Conservation (phyloP, 64 coral and sea anemone species). For the Montipora foliosa region DNA sequence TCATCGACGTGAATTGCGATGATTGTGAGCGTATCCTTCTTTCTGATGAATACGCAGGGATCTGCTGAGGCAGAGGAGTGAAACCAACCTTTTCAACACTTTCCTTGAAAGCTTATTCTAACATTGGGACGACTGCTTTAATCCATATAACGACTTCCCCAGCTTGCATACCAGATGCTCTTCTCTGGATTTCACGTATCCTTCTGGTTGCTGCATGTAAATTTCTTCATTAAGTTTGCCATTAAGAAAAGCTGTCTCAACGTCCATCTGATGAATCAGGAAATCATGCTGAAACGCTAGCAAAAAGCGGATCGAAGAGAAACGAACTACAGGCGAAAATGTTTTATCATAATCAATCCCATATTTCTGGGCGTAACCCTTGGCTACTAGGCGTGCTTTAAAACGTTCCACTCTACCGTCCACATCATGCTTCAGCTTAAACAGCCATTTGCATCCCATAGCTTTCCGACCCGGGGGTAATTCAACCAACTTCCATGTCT, state of each 20-base stretch:
- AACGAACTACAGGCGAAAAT: constrained; percentile 36
- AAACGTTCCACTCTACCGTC: constrained; percentile 37
- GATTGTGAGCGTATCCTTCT: too few species aligned
- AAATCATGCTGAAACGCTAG: constrained; percentile 40
- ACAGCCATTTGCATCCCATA: constrained; percentile 37
- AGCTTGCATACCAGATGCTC: constrained; percentile 20
- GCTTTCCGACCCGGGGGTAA: constrained; percentile 9
- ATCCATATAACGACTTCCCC: constrained; percentile 5
- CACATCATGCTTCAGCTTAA: constrained; percentile 4
- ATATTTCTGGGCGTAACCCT: too few species aligned
- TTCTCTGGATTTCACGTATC: constrained; percentile 31
- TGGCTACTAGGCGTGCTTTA: too few species aligned
- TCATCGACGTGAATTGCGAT: constrained; percentile 51
- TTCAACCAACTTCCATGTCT: constrained; percentile 14
- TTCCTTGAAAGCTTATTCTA: too few species aligned
- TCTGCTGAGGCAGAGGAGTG: too few species aligned
- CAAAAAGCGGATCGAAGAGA: constrained; percentile 38
- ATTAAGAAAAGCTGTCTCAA: constrained; percentile 1
- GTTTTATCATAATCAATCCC: too few species aligned
- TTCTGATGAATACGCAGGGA: too few species aligned
- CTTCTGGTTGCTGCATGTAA: constrained; percentile 46
- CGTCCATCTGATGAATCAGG: constrained; percentile 63
- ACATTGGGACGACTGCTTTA: constrained; percentile 29
- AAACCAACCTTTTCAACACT: too few species aligned
- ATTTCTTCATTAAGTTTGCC: constrained; percentile 47